Conservation (phyloP, 2,888 invertebrate genomes). For the Ophion obscuratus region DNA sequence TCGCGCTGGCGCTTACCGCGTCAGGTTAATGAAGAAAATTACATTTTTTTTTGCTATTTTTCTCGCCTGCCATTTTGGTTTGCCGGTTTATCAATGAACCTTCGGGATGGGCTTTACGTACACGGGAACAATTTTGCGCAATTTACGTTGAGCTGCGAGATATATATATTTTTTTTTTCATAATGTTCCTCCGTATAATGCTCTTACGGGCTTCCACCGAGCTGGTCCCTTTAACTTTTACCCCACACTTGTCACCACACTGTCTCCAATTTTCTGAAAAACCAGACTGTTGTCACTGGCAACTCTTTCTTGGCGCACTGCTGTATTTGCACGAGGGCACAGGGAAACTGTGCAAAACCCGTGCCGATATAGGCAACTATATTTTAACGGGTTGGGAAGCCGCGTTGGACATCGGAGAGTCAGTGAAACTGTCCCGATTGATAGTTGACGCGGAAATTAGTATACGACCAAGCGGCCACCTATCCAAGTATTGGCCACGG, state of each 20-base stretch:
- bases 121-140: not conserved
- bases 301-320: not conserved
- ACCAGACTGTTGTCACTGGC: not conserved
- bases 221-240: not conserved
- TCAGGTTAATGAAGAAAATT: constrained; percentile 26
- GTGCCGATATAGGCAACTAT: not conserved
- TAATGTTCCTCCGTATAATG: not conserved
- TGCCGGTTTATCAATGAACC: constrained; percentile 15
- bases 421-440: not conserved
- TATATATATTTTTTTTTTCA: constrained; percentile 26
- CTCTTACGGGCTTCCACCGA: not conserved
- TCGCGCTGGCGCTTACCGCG: not conserved
- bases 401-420: not conserved
- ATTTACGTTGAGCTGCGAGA: constrained; percentile 19
- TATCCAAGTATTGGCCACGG: no score
- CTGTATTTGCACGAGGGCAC: not conserved
- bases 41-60: constrained; percentile 14
- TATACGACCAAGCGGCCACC: no score
- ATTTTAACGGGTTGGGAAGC: not conserved
- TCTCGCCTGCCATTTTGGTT: not conserved
- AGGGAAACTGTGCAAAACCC: not conserved
- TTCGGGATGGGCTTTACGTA: not conserved
- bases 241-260: not conserved
- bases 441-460: no score
- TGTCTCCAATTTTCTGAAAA: not conserved